Evolutionary conservation across 1,140 invertebrate species (phyloP), one percentile per base, ranked within the genome.

Genomic region (Trichonephila clavipes): DNA sequence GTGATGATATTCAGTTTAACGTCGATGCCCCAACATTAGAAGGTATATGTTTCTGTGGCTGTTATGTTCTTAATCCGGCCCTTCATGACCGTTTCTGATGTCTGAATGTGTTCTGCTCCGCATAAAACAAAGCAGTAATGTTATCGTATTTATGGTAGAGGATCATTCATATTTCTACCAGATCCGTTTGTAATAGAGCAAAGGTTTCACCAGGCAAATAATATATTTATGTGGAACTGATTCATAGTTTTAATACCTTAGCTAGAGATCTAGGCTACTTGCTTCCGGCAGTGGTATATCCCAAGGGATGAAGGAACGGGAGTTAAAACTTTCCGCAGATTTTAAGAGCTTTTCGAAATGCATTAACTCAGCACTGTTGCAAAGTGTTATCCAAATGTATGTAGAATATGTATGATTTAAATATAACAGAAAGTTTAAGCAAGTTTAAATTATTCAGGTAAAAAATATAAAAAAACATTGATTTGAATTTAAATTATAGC

Each of bases 241-340:
- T 24, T 69, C 66, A 14, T 12, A 1, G 66, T 12, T n/a, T 14
- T 69, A 69, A 69, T 69, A n/a, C 24, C 66, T 69, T 3, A 24
- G 66, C 24, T 28, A n/a, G 66, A 28, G 66, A 69, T 28, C 66
- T 28, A 21, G 66, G 28, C 28, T 69, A 69, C n/a, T 69, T 69
- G 24, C 66, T 69, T 24, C 21, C 14, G 66, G 66, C 24, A 69
- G 14, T 4, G 24, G 66, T 14, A 12, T 4, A 2, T 69, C 66
- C n/a, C 66, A 14, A 4, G n/a, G 66, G 66, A 14, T 69, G 66
- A 69, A 24, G 51, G 51, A n/a, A n/a, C 24, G n/a, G 21, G 24
- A 69, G n/a, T 69, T 69, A 14, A 69, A 69, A 69, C n/a, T 69
- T 69, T 14, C 66, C 66, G 66, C 24, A 69, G 66, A 69, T 69